Percentiles rank a stretch among this genome's conserved stretches.
These are phyloP conservation scores for Laspeyria flexula DNA, from an alignment of 2,888 invertebrate genomes.

Conservation along the genomic window DNA sequence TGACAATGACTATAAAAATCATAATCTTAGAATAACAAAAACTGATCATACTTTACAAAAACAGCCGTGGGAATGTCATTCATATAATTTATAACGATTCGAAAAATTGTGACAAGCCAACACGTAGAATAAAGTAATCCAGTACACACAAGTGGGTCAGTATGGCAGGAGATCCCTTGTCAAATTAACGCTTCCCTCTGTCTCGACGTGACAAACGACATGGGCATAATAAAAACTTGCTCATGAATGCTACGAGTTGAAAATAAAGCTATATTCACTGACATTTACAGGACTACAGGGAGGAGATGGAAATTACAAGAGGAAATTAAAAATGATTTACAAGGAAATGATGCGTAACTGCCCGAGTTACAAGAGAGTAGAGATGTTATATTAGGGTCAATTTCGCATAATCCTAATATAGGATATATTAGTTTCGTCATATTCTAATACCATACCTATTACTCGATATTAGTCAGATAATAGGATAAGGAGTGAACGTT, in stretches of 20 bases:
- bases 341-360: conserved; percentile 22
- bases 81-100: conserved; percentile 48
- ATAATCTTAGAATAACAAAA: conserved; percentile 4
- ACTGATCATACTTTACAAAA: conserved; percentile 5
- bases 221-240: conserved; percentile 68
- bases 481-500: no score
- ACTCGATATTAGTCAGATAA: no score
- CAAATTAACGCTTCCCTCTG: conserved; percentile 82
- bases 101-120: conserved; percentile 59
- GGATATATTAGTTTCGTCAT: no score
- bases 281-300: conserved; percentile 47
- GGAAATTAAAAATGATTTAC: conserved; percentile 45
- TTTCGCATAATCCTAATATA: no score
- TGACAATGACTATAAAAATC: not conserved
- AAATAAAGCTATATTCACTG: conserved; percentile 55
- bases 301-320: conserved; percentile 41
- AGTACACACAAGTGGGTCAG: conserved; percentile 70
- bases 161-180: conserved; percentile 76
- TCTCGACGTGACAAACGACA: conserved; percentile 78
- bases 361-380: conserved; percentile 20
- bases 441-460: no score
- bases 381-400: no score
- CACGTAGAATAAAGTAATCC: conserved; percentile 63
- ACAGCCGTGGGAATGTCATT: conserved; percentile 22
- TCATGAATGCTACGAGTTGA: conserved; percentile 55